Base-by-base conservation (phyloP, 1,140 invertebrate genomes). In the Brachionus calyciflorus region DNA sequence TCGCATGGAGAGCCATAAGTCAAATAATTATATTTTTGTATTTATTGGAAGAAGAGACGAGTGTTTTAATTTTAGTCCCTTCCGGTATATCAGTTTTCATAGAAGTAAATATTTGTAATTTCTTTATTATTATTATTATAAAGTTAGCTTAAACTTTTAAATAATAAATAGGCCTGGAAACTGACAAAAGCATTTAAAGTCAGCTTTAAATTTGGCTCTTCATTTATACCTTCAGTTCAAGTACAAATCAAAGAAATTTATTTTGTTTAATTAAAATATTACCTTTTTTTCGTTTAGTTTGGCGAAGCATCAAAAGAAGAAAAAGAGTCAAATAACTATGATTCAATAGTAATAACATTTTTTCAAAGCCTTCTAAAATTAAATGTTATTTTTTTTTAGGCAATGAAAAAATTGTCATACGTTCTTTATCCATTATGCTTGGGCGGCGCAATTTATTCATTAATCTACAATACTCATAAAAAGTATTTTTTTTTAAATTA, bases 11-110 rank as follows among this genome's bases (percentile, higher is more conserved):
- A 63, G 91, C 91, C 30, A 92, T 98, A 81, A 96, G 93, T 75
- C 93, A 96, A 83, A 87, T 90, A 51, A 88, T 98, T n/a, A 90
- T 99, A 78, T 94, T 98, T 82, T 85, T 98, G 12, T 98, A 96
- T 84, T 87, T 99, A 9, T 77, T 95, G 76, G 94, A 99, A 81
- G 91, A 97, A 84, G 89, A 93, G 77, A 94, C 94, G 0, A 96
- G 94, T 46, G 83, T 96, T 33, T 86, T 99, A 28, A 90, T 99
- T 17, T 83, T 97, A 3, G 85, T 96, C 44, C 96, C 96, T 3
- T 88, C 90, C 60, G 92, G 90, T 21, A 89, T 98, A 79, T 92
- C 90, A 63, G 89, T 91, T 28, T 19, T 96, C 0, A 95, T 97
- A 79, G 94, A 96, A 81, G 85, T 85, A 79, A 78, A 17, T 9